These are phyloP conservation scores for Arremon brunneinucha DNA, from an alignment of 2,797 vertebrate species.

Conservation along the genomic window DNA sequence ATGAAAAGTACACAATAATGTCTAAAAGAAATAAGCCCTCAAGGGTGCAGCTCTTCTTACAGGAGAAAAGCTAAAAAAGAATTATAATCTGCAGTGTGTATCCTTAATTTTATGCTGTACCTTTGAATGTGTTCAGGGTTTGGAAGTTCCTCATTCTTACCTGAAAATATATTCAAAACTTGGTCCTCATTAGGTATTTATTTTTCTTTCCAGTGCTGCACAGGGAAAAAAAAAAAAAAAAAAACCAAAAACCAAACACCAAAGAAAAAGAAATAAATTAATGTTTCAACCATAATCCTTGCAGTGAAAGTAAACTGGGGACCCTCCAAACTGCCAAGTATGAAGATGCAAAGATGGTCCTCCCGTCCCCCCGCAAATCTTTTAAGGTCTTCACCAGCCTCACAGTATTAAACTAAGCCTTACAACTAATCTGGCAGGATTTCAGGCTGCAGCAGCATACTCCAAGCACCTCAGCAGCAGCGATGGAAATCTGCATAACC, in stretches of 20 bases:
- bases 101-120: not conserved
- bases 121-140: not conserved
- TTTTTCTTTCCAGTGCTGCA: not conserved
- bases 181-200: not conserved
- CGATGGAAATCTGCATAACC: not conserved
- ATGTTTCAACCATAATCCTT: not conserved
- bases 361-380: fast-evolving
- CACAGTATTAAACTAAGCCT: not conserved
- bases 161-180: not conserved
- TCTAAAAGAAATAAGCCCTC: not conserved
- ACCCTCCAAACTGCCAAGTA: not conserved
- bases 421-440: not conserved
- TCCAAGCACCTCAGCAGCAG: not conserved
- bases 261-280: not conserved
- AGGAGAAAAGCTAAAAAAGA: not conserved
- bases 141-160: not conserved
- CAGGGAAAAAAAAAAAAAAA: not conserved
- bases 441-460: not conserved
- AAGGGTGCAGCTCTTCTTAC: not conserved
- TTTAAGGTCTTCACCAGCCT: not conserved
- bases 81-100: not conserved
- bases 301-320: not conserved
- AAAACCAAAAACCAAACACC: not conserved
- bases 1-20: not conserved
- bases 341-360: not conserved